A percentile compares a stretch with the other conserved stretches of the same genome.
Evolutionary conservation across 1,140 invertebrate species (phyloP).

Genomic region (Heliothis subflexa): DNA sequence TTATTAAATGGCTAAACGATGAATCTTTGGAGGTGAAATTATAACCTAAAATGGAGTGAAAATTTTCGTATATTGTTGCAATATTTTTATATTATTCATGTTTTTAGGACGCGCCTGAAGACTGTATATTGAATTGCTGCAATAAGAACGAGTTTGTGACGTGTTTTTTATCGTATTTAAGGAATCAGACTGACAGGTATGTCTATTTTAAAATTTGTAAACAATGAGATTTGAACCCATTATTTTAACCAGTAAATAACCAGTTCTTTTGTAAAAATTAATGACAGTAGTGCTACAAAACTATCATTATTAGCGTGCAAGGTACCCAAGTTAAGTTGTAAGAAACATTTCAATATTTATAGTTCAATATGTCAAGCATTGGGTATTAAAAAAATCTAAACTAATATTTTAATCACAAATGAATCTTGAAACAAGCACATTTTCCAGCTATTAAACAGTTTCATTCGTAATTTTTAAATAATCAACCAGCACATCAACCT

Average conservation of each 20-base stretch:
- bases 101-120: constrained; percentile 74
- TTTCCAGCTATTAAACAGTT: no score
- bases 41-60: constrained; percentile 63
- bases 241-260: constrained; percentile 4
- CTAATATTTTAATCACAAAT: no score
- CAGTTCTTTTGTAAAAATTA: neutral
- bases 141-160: constrained; percentile 76
- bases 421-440: no score
- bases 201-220: constrained; percentile 50
- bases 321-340: no score
- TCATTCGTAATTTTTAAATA: no score
- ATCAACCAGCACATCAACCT: no score
- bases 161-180: constrained; percentile 77
- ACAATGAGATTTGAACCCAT: constrained; percentile 22
- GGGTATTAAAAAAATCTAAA: no score
- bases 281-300: neutral
- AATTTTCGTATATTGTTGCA: constrained; percentile 42
- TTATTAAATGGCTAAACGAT: constrained; percentile 76
- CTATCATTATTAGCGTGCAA: neutral
- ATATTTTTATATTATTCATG: constrained; percentile 51
- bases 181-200: constrained; percentile 77
- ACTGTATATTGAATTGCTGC: constrained; percentile 74
- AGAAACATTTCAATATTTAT: no score
- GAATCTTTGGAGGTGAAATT: constrained; percentile 72
- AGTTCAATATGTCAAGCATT: no score